Evolutionary conservation across 2,797 vertebrate genomes (phyloP).

Genomic region (Parauchenoglanis ngamensis): DNA sequence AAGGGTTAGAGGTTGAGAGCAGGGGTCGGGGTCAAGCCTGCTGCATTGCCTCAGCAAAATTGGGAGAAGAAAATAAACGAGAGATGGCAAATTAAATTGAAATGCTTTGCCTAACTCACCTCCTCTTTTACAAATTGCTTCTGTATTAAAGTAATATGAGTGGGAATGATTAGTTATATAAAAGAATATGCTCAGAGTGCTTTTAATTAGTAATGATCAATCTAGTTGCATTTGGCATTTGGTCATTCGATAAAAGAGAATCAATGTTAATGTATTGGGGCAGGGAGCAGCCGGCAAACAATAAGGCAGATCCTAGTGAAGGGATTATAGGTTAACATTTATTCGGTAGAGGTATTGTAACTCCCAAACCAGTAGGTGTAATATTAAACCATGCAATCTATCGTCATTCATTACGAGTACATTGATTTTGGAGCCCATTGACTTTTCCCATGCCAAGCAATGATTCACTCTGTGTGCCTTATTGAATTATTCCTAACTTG

Average conservation of each 20-base stretch:
- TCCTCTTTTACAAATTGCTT: conserved; percentile 59
- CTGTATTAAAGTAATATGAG: conserved; percentile 63
- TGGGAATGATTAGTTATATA: conserved; percentile 64
- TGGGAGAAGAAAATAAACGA: conserved; percentile 64
- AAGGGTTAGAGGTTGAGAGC: conserved; percentile 91
- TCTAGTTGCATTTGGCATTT: conserved; percentile 81
- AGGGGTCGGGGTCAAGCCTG: conserved; percentile 92
- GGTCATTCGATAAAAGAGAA: conserved; percentile 91
- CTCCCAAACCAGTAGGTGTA: conserved; percentile 83
- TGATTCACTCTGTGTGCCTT: conserved; percentile 56
- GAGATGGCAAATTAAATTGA: conserved; percentile 75
- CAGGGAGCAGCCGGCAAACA: conserved; percentile 86
- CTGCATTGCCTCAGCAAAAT: conserved; percentile 76
- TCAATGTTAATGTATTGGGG: conserved; percentile 84
- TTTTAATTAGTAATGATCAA: conserved; percentile 96
- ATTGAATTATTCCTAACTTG: conserved; percentile 44
- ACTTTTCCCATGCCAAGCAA: conserved; percentile 68
- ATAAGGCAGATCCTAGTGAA: conserved; percentile 81
- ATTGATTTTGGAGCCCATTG: conserved; percentile 84
- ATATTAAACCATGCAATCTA: conserved; percentile 90
- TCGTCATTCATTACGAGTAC: conserved; percentile 85
- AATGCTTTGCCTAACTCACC: conserved; percentile 47
- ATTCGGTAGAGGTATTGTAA: conserved; percentile 85
- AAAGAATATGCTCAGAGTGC: conserved; percentile 82
- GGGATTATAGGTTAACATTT: conserved; percentile 96